Evolutionary conservation across 2,797 vertebrate genomes (phyloP), one percentile per base, ranked within the genome.

Genomic region (Eospalax fontanierii): DNA sequence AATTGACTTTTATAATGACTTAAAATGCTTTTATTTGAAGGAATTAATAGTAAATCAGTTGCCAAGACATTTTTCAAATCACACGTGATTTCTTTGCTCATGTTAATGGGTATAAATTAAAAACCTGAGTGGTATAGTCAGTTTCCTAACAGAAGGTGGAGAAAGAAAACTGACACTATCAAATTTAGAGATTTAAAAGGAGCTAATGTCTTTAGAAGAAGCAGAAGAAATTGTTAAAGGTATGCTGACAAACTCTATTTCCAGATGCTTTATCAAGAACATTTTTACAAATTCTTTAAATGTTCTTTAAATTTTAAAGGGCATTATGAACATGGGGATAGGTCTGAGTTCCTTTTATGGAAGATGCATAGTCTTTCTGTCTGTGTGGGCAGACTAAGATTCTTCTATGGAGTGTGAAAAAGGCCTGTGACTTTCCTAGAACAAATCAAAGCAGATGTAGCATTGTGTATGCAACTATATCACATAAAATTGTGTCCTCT

Each of bases 261-360:
- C 50, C 19, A 46, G n/a, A 65, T 28, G 14, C 65, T 12, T 40
- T 68, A 22, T 85, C 10, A 33, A 65, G 85, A 73, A 33, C 78
- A 91, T 63, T 82, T 57, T 86, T 61, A 3, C 14, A 33, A 83
- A 86, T n/a, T n/a, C n/a, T n/a, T n/a, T n/a, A n/a, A n/a, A n/a
- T n/a, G n/a, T n/a, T n/a, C n/a, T n/a, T n/a, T n/a, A n/a, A n/a
- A n/a, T n/a, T n/a, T n/a, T n/a, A n/a, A n/a, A n/a, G n/a, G n/a
- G n/a, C 9, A 57, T 50, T 38, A 26, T 33, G 54, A 40, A 38
- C 30, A 5, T 15, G 70, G 3, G 6, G 9, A 30, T 65, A 2
- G 0, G 1, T 57, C 26, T 11, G 43, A 12, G 7, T 57, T 68
- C 2, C 22, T 35, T 7, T 9, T 12, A 0, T 33, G 50, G 35